Conservation (phyloP, 2,797 vertebrate genomes). For the Amblyraja radiata region DNA sequence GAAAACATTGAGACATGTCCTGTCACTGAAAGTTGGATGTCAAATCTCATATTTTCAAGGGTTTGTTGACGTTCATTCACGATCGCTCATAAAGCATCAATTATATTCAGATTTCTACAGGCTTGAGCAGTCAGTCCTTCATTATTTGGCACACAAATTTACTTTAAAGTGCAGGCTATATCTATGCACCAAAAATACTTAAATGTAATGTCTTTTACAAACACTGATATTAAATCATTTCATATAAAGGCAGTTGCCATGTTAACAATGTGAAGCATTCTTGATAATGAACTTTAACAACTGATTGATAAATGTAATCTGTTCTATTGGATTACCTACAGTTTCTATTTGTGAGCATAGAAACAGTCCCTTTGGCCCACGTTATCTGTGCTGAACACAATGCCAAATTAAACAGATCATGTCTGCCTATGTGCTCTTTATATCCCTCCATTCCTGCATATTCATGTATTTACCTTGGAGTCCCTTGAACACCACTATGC, state of each 20-base stretch:
- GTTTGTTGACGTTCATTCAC: background rate
- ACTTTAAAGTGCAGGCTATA: background rate
- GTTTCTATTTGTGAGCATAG: too few relatives aligned
- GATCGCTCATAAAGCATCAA: background rate
- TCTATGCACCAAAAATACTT: background rate
- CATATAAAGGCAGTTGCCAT: background rate
- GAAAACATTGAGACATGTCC: background rate
- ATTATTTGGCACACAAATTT: background rate
- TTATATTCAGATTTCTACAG: background rate
- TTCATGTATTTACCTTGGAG: too few relatives aligned
- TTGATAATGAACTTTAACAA: background rate
- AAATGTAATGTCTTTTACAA: background rate
- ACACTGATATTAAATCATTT: background rate
- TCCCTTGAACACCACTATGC: too few relatives aligned
- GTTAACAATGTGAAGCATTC: background rate
- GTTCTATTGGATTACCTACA: background rate
- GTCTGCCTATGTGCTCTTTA: too few relatives aligned
- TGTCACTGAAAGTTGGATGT: background rate
- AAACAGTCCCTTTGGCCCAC: too few relatives aligned
- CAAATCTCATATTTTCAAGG: background rate
- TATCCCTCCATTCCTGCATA: too few relatives aligned
- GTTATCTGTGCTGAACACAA: too few relatives aligned
- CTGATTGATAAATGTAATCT: background rate
- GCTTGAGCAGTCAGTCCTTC: background rate
- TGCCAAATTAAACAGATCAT: too few relatives aligned